Evolutionary conservation across 2,113 vertebrate species (phyloP).

Genomic region (Fregetta grallaria): DNA sequence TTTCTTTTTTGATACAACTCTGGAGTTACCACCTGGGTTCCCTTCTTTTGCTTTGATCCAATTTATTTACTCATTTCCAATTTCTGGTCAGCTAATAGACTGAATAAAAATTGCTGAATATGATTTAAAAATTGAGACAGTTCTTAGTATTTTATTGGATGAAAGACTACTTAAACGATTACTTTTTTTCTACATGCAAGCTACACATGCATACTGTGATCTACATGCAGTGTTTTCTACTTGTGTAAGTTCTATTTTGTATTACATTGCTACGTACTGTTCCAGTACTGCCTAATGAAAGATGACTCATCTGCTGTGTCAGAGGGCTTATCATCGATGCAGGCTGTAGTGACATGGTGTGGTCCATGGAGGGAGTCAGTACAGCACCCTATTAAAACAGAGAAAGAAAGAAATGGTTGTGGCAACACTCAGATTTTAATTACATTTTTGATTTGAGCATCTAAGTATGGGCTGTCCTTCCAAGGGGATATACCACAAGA

Average conservation of each 20-base stretch:
- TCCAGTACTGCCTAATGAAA: conserved; percentile 91
- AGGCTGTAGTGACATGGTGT: conserved; percentile 95
- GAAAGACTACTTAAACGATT: not conserved
- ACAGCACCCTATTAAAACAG: conserved; percentile 84
- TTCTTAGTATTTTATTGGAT: not conserved
- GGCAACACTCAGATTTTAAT: not conserved
- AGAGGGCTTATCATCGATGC: conserved; percentile 92
- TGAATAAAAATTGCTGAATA: not conserved
- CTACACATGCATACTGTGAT: not conserved
- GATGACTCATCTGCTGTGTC: conserved; percentile 97
- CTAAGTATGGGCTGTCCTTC: not conserved
- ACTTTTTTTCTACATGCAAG: not conserved
- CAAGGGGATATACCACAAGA: not conserved
- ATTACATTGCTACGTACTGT: conserved; percentile 81
- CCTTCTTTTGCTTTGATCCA: not conserved
- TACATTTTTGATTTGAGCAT: not conserved
- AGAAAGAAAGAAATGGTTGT: not conserved
- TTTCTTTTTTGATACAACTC: not conserved
- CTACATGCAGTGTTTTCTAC: not conserved
- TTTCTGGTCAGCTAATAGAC: not conserved
- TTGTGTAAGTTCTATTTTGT: not conserved
- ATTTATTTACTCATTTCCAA: not conserved
- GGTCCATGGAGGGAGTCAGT: conserved; percentile 97
- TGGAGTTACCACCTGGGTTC: not conserved
- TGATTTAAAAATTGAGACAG: not conserved